Percentiles rank a stretch among this genome's conserved stretches.
Conservation (phyloP, 92 coral and sea anemone species). For the Zoanthus sociatus region DNA sequence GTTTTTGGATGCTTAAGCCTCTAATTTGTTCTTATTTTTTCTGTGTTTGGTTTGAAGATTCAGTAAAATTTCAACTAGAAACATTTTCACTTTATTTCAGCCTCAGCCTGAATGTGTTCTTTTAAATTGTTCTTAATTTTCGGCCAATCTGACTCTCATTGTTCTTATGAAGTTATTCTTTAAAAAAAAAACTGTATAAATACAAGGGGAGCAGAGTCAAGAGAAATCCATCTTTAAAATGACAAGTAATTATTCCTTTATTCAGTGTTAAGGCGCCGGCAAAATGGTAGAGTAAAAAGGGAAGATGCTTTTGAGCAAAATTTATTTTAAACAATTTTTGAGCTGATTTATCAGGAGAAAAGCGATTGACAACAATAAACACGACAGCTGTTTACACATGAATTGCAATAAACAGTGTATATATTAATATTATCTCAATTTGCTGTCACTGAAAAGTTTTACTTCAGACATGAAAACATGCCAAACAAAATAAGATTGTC, state of each 20-base stretch:
- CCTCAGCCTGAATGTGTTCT: too few relatives aligned
- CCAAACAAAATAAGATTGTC: not conserved
- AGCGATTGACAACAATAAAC: not conserved
- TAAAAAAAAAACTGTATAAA: too few relatives aligned
- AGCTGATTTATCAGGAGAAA: not conserved
- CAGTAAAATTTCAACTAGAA: too few relatives aligned
- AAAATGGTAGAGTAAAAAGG: not conserved
- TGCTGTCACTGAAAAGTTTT: not conserved
- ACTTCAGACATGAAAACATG: not conserved
- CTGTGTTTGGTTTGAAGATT: too few relatives aligned
- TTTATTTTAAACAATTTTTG: not conserved
- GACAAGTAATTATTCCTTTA: not conserved
- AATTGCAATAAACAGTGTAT: slow-evolving; percentile 28
- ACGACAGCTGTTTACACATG: slow-evolving; percentile 31
- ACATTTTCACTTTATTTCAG: too few relatives aligned
- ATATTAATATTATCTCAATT: not conserved
- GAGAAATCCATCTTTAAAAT: too few relatives aligned
- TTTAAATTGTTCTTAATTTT: too few relatives aligned
- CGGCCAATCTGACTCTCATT: too few relatives aligned
- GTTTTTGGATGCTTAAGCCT: too few relatives aligned
- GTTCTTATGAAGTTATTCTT: too few relatives aligned
- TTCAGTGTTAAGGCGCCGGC: not conserved
- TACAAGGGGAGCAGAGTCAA: too few relatives aligned
- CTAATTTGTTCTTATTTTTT: too few relatives aligned
- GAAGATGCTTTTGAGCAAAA: not conserved